A percentile compares a stretch with the other conserved stretches of the same genome.
Evolutionary conservation across 2,797 vertebrate genomes (phyloP).

Genomic region (Sternotherus odoratus): DNA sequence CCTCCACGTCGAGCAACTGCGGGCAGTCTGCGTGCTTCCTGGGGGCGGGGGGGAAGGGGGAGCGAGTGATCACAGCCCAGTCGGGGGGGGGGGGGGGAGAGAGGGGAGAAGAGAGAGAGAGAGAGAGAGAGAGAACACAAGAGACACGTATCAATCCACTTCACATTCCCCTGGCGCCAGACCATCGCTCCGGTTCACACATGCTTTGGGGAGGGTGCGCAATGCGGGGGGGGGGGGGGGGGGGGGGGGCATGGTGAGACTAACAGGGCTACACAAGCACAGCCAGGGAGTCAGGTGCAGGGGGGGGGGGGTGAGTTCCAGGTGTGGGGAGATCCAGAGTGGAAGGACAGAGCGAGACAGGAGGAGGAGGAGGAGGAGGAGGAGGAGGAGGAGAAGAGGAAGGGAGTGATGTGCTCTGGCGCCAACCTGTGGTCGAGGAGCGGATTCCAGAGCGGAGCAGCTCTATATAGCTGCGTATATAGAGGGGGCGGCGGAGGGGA

Average conservation of each 20-base stretch:
- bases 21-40: slow-evolving; percentile 98
- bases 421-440: slow-evolving; percentile 47
- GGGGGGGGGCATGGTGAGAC: slow-evolving; percentile 74
- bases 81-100: slow-evolving; percentile 55
- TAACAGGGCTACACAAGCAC: slow-evolving; percentile 43
- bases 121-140: too few species aligned
- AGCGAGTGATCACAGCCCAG: slow-evolving; percentile 78
- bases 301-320: slow-evolving; percentile 72
- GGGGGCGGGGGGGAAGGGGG: slow-evolving; percentile 78
- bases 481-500: slow-evolving; percentile 39
- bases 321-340: slow-evolving; percentile 69
- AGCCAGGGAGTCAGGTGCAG: slow-evolving; percentile 18
- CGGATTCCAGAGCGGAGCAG: slow-evolving; percentile 78
- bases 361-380: slow-evolving; percentile 45
- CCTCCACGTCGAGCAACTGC: slow-evolving; percentile 98
- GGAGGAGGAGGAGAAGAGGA: slow-evolving; percentile 42
- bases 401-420: slow-evolving; percentile 76
- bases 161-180: slow-evolving; percentile 85
- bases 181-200: slow-evolving; percentile 85
- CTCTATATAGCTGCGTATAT: slow-evolving; percentile 76
- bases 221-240: slow-evolving; percentile 73
- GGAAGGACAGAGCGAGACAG: slow-evolving; percentile 35
- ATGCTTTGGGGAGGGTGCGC: slow-evolving; percentile 78
- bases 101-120: slow-evolving; percentile 58
- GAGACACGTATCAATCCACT: slow-evolving; percentile 84